Evolutionary conservation across 92 coral and sea anemone species (phyloP).

Genomic region (Scolanthus callimorphus): DNA sequence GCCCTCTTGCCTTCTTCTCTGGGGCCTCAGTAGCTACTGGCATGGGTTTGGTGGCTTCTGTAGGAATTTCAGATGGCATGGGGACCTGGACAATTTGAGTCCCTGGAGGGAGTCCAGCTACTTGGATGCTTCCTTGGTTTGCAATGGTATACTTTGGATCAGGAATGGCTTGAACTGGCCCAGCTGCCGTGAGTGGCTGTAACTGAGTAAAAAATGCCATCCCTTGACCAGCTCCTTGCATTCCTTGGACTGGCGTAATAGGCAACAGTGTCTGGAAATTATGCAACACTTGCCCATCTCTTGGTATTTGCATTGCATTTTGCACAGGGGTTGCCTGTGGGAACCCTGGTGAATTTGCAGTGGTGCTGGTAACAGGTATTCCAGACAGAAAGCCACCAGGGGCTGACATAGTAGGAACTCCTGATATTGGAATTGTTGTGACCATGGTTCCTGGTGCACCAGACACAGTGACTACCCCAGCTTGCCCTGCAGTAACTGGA

Average conservation of each 20-base stretch:
- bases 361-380: slow-evolving; percentile 54
- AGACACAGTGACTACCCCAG: slow-evolving; percentile 11
- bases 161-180: slow-evolving; percentile 54
- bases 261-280: slow-evolving; percentile 84
- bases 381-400: slow-evolving; percentile 79
- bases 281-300: slow-evolving; percentile 86
- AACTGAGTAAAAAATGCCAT: slow-evolving; percentile 73
- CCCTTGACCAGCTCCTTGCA: slow-evolving; percentile 65
- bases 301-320: slow-evolving; percentile 47
- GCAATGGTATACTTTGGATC: slow-evolving; percentile 73
- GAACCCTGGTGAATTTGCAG: slow-evolving; percentile 47
- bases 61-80: slow-evolving; percentile 38
- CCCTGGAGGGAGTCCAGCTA: slow-evolving; percentile 38
- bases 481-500: slow-evolving; percentile 53
- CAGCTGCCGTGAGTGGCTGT: slow-evolving; percentile 59
- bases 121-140: slow-evolving; percentile 53
- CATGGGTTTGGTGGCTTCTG: slow-evolving; percentile 38
- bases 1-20: slow-evolving; percentile 39
- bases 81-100: slow-evolving; percentile 43
- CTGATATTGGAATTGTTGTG: slow-evolving; percentile 69
- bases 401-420: slow-evolving; percentile 54
- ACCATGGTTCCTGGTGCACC: slow-evolving; percentile 39
- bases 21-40: slow-evolving; percentile 21
- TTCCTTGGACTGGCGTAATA: slow-evolving; percentile 76
- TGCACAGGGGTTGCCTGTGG: slow-evolving; percentile 54